A percentile compares a stretch with the other conserved stretches of the same genome.
Evolutionary conservation across 2,113 vertebrate genomes (phyloP).

Genomic region (Callaeas wilsoni): DNA sequence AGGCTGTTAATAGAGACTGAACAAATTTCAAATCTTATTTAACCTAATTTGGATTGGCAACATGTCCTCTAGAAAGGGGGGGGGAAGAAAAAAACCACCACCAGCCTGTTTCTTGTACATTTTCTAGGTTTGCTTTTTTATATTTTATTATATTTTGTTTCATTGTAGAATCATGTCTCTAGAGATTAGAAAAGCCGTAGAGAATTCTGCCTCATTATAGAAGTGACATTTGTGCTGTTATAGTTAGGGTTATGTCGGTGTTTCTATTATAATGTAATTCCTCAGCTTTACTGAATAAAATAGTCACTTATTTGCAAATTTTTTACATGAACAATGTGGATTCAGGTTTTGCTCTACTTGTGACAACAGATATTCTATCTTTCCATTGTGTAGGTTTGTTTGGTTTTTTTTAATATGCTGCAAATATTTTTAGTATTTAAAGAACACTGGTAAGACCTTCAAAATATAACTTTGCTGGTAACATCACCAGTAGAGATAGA

Average conservation of each 20-base stretch:
- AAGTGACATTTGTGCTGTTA: not conserved
- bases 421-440: not conserved
- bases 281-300: not conserved
- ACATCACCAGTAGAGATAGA: not conserved
- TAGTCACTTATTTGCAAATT: not conserved
- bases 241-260: not conserved
- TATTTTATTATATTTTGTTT: not conserved
- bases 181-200: not conserved
- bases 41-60: constrained; percentile 6
- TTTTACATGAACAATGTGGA: not conserved
- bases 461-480: not conserved
- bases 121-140: not conserved
- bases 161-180: not conserved
- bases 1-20: constrained; percentile 2
- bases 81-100: not conserved
- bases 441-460: not conserved
- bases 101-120: not conserved
- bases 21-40: constrained; percentile 42
- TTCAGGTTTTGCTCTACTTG: not conserved
- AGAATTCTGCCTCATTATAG: constrained; percentile 26
- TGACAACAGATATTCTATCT: not conserved
- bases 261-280: constrained; percentile 23
- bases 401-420: not conserved
- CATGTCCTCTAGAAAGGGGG: not conserved
- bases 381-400: not conserved